Evolutionary conservation across 2,113 vertebrate genomes (phyloP), one percentile per base, ranked within the genome.

Genomic region (Erpornis zantholeuca): DNA sequence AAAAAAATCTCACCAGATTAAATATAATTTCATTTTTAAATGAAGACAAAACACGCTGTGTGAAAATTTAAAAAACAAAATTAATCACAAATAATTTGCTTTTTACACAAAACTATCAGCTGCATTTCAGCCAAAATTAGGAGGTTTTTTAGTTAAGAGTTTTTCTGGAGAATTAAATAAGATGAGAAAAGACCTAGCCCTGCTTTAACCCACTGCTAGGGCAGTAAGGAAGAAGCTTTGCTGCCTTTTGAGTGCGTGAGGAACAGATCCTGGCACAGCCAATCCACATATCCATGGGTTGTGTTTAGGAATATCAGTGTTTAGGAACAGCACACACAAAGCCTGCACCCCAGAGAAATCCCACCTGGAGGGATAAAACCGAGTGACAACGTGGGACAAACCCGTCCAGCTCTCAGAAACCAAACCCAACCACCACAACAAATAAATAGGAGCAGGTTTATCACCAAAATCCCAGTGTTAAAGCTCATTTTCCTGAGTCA

Each of bases 251-350:
- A 36, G 40, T 2, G 38, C 15, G 11, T 1, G 9, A 66, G 53
- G 59, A 29, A 20, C 3, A 6, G 31, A 24, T 13, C 49, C 69
- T 10, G 66, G 45, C 47, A 22, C 38, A 7, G n/a, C 12, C 18
- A 8, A 65, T 5, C 19, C 53, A 15, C 50, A 20, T 4, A 21
- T 22, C 66, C 8, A 4, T 2, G 42, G 18, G 11, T 61, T 22
- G 2, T 3, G n/a, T n/a, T n/a, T n/a, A n/a, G n/a, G n/a, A n/a
- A n/a, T n/a, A 12, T 17, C 27, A 27, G 8, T 0, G 9, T 57
- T 75, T 35, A 18, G 64, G 49, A 89, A 47, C 10, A 53, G 5
- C 28, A n/a, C 45, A 61, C 76, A 50, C 17, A 1, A 11, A 69
- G 23, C 7, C 7, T 64, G 52, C 6, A 49, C 3, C 36, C 23